A percentile compares a stretch with the other conserved stretches of the same genome.
phyloP scores from a whole-genome alignment of 1,140 invertebrate genomes.

The Nixonia krombeini region DNA sequence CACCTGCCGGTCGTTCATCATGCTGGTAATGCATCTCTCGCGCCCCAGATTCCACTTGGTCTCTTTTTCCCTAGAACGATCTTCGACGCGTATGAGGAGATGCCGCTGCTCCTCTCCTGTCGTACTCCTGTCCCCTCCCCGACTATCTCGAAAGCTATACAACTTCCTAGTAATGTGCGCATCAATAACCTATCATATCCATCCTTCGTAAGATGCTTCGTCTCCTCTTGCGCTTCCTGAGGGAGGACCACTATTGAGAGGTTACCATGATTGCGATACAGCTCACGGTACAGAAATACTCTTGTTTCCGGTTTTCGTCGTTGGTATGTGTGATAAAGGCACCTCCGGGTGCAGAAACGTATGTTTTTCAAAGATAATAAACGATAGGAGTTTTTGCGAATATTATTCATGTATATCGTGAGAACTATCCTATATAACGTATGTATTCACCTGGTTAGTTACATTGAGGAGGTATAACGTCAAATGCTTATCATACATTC shows the following conservation, averaged over 20 bases:
- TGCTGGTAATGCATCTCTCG: slow-evolving; percentile 53
- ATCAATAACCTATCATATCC: slow-evolving; percentile 67
- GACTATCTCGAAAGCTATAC: slow-evolving; percentile 30
- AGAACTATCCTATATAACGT: too few relatives aligned
- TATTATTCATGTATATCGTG: too few relatives aligned
- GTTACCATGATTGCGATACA: too few relatives aligned
- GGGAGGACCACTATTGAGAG: not conserved
- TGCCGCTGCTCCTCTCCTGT: slow-evolving; percentile 6
- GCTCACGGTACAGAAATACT: too few relatives aligned
- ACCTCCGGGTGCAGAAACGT: too few relatives aligned
- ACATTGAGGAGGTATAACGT: too few relatives aligned
- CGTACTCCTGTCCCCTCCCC: slow-evolving; percentile 4
- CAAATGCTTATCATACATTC: too few relatives aligned
- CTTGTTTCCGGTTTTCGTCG: too few relatives aligned
- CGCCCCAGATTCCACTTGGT: slow-evolving; percentile 31
- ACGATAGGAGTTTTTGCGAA: too few relatives aligned
- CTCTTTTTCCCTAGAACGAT: slow-evolving; percentile 42
- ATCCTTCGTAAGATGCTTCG: slow-evolving; percentile 10
- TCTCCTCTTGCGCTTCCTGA: slow-evolving; percentile 3
- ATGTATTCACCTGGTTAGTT: too few relatives aligned
- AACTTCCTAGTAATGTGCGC: slow-evolving; percentile 58
- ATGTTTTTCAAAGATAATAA: too few relatives aligned
- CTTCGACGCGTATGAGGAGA: slow-evolving; percentile 30
- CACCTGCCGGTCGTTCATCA: slow-evolving; percentile 62
- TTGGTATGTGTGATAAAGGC: too few relatives aligned